These are phyloP conservation scores for Mormyrus lacerda DNA, from an alignment of 2,113 vertebrate genomes.

Conservation along the genomic window DNA sequence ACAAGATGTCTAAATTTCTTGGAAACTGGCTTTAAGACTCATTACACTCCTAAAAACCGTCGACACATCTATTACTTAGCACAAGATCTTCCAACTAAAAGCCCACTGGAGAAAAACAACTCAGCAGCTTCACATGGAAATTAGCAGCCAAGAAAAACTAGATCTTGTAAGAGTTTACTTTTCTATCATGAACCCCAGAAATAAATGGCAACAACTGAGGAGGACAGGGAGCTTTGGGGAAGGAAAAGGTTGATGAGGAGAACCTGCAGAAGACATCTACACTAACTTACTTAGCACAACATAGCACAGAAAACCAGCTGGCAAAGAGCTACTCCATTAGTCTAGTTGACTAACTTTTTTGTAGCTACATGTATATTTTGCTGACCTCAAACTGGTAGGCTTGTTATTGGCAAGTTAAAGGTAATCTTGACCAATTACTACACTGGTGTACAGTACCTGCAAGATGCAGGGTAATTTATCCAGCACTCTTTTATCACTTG, in stretches of 20 bases:
- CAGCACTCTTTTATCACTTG: neutral
- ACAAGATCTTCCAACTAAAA: neutral
- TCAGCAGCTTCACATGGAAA: neutral
- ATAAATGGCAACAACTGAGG: neutral
- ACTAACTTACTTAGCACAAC: neutral
- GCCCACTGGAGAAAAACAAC: neutral
- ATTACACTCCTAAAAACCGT: neutral
- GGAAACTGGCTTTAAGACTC: neutral
- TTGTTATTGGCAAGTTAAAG: neutral
- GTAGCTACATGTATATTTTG: neutral
- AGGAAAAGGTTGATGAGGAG: neutral
- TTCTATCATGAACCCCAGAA: neutral
- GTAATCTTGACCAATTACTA: neutral
- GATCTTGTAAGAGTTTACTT: neutral
- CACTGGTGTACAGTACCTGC: neutral
- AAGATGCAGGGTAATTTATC: neutral
- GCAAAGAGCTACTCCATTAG: neutral
- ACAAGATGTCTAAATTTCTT: neutral
- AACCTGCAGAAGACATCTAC: neutral
- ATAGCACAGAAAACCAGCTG: neutral
- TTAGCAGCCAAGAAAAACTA: neutral
- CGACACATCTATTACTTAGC: neutral
- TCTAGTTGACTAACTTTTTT: neutral
- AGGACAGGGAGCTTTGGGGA: neutral
- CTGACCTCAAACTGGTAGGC: neutral